Conservation (phyloP, 2,797 vertebrate genomes). For the Gadopsis bispinosus region DNA sequence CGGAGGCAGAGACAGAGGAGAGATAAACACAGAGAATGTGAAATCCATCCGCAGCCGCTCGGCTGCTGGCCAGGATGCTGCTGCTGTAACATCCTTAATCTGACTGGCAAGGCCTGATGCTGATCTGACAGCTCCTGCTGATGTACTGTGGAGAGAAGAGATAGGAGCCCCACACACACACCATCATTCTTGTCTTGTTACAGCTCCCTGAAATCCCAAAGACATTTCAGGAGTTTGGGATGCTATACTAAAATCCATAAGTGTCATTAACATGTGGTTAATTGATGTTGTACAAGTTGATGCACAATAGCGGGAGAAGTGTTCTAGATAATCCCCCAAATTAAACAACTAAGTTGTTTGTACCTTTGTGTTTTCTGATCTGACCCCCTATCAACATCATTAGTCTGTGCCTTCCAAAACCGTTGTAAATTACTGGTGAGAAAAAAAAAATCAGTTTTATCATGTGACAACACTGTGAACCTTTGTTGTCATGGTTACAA, state of each 20-base stretch:
- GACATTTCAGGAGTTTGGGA: slow-evolving; percentile 10
- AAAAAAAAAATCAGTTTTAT: neutral
- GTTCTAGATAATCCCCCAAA: neutral
- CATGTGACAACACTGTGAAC: neutral
- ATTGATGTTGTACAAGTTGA: neutral
- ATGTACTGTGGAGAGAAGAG: slow-evolving; percentile 74
- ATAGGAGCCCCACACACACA: slow-evolving; percentile 48
- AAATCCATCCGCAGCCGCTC: slow-evolving; percentile 77
- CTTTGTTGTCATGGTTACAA: neutral
- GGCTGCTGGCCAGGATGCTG: slow-evolving; percentile 76
- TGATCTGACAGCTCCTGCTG: slow-evolving; percentile 79
- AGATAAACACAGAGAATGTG: slow-evolving; percentile 66
- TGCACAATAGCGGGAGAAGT: neutral
- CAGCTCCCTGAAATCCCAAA: neutral
- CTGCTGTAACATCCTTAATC: slow-evolving; percentile 82
- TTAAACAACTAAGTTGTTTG: neutral
- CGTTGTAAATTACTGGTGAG: too few species aligned
- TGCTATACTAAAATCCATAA: neutral
- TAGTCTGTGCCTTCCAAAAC: neutral
- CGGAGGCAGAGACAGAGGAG: slow-evolving; percentile 43
- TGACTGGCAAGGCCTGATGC: slow-evolving; percentile 80
- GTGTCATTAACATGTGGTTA: neutral
- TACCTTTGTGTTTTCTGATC: neutral
- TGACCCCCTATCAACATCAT: neutral
- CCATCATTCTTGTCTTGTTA: slow-evolving; percentile 29